Evolutionary conservation across 2,888 invertebrate species (phyloP), one percentile per base, ranked within the genome.

Genomic region (Masnerella sp.): DNA sequence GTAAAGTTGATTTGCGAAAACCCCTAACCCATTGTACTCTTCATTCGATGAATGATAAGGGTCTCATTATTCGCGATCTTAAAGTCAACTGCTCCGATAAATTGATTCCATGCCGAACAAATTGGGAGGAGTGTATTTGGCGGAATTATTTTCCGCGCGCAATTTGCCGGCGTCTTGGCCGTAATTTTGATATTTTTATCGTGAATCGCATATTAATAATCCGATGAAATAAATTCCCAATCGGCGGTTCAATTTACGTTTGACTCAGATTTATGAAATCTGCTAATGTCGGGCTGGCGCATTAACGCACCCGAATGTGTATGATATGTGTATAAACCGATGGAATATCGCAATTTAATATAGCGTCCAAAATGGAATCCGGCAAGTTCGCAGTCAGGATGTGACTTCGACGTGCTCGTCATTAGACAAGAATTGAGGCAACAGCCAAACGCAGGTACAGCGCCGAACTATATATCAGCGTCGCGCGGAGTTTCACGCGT

Each of bases 391-490:
- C 38, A 61, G 65, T 25, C 62, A 61, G 70, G 51, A 67, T 70
- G 65, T 62, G 58, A 70, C 68, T 62, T 70, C 45, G 67, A 61
- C 62, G 56, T 49, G 49, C 59, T 75, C 75, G 62, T 75, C 62
- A 71, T 75, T 71, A 71, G 62, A 36, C 56, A 51, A 54, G 67
- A 62, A 71, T 75, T 68, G 71, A 75, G 58, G 12, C 52, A 64
- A 73, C 64, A 56, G 64, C 59, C 61, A 54, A 61, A 49, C 38
- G 62, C 71, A 76, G 78, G 77, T 79, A 78, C 76, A 80, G 78
- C 28, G 82, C 67, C 77, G 17, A 52, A 73, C 78, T 73, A 81
- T 82, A 81, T 69, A 78, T 82, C 81, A 82, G 79, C 78, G 80
- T 80, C 79, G 76, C 47, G 74, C 61, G 62, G 70, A 70, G 79